Base-by-base conservation (phyloP, 2,113 vertebrate species). In the Zapus hudsonius region DNA sequence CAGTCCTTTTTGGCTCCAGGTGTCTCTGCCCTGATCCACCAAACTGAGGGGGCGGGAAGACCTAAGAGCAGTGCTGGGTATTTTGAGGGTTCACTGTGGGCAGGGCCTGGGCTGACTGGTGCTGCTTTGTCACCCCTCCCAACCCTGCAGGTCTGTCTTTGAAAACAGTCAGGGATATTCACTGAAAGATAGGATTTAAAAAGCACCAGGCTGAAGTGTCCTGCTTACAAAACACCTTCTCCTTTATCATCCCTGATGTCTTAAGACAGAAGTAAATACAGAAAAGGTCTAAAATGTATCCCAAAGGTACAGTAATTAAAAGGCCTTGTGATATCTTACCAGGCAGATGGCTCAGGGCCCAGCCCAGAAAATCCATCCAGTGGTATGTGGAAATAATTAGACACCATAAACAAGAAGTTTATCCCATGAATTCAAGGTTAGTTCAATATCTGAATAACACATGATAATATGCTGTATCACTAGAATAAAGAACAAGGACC, bases 401-500 rank as follows among this genome's bases (percentile, higher is more conserved):
- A 33, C 20, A 5, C 10, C 66, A 15, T 0, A 33, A 61, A 33
- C 42, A 15, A 25, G 64, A 10, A 84, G 3, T 64, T 59, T 44
- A 52, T 1, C 38, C 36, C 61, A 38, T 4, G 31, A 89, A 5
- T 11, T 36, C 44, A 33, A 89, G 29, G 40, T 9, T 3, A 33
- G 52, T 25, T 33, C 80, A 47, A 52, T 6, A 27, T 2, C 44
- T 10, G 52, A 9, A 10, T 29, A n/a, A 2, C 19, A 63, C n/a
- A 7, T 9, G 33, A 10, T 23, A 27, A 76, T 1, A 23, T 3
- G 52, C 23, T 8, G 1, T 0, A 6, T 3, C 67, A 29, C 1
- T 4, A 59, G 55, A 42, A 23, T 0, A 11, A 25, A 36, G 44
- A 33, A 27, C n/a, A 11, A 38, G 69, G 33, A 7, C 22, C 27